Evolutionary conservation across 1,140 invertebrate genomes (phyloP), one percentile per base, ranked within the genome.

Genomic region (Oscheius sp.): DNA sequence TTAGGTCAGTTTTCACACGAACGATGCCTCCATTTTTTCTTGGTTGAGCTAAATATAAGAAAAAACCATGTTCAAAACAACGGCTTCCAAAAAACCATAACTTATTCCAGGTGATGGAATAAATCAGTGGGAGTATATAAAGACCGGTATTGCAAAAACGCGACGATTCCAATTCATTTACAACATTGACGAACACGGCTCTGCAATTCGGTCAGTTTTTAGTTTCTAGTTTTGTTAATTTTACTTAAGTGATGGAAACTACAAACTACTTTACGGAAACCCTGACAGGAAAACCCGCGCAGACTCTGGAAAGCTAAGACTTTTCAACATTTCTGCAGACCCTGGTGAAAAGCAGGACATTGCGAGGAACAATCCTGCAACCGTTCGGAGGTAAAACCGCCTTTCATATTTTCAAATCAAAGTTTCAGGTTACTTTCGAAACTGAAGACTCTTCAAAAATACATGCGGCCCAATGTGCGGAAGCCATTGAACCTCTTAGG

Each of bases 91-190:
- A n/a, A n/a, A n/a, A n/a, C n/a, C n/a, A n/a, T n/a, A n/a, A n/a
- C n/a, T n/a, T n/a, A n/a, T 35, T 73, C 15, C 55, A 75, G 79
- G 80, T 49, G 80, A 82, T 36, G 80, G 80, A 28, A 79, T 82
- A 36, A 82, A 82, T 68, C 80, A 82, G 66, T 82, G 80, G 80
- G 67, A 77, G 29, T 76, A 77, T 55, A 79, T 82, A 1, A 62
- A 67, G 20, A 68, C 74, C 13, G 75, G 75, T 15, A 63, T 59
- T 29, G 32, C 63, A 13, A 63, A 59, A 23, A 61, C 75, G 2
- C 52, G 75, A 1, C 73, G 79, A 7, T 79, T 49, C 36, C 74
- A 77, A 64, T 80, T 80, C 62, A 68, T 80, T 34, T 81, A 81
- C 68, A 81, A 81, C 67, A 79, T 81, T 63, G 73, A 74, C 38